Percentiles rank a stretch among this genome's conserved stretches.
These are phyloP conservation scores for Drosophila histrio DNA, from an alignment of 2,888 invertebrate genomes.

Conservation along the genomic window DNA sequence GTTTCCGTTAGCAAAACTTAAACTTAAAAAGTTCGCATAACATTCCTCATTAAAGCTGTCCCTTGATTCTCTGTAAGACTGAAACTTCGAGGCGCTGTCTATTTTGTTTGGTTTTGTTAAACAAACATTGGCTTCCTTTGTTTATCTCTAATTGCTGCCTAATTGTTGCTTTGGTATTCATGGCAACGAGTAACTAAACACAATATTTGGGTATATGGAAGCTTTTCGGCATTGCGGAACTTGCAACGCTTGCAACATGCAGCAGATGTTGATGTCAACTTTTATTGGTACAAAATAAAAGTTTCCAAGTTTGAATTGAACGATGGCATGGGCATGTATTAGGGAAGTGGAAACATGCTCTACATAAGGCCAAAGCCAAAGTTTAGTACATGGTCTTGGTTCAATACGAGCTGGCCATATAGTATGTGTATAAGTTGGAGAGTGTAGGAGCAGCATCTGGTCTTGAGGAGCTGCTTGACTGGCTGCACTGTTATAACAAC, in stretches of 20 bases:
- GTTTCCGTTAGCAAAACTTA: background rate
- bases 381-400: constrained; percentile 14
- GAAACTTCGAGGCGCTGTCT: background rate
- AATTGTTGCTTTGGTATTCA: constrained; percentile 32
- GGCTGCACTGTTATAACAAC: constrained; percentile 29
- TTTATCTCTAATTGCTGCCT: constrained; percentile 30
- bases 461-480: constrained; percentile 23
- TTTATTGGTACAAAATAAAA: constrained; percentile 6
- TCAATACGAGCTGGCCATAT: background rate
- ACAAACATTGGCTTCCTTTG: constrained; percentile 18
- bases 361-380: constrained; percentile 14
- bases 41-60: constrained; percentile 18
- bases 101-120: constrained; percentile 10
- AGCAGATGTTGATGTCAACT: constrained; percentile 11
- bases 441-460: background rate
- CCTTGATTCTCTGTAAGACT: background rate
- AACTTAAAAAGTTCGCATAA: constrained; percentile 11
- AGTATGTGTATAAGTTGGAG: too few species aligned
- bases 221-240: background rate
- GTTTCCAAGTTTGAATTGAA: constrained; percentile 4
- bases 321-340: constrained; percentile 2
- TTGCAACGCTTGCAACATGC: constrained; percentile 5
- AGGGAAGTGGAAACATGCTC: background rate
- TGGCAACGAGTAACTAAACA: constrained; percentile 4
- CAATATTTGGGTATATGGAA: constrained; percentile 1